Evolutionary conservation across 2,888 invertebrate genomes (phyloP).

Genomic region (Ochlodes sylvanus): DNA sequence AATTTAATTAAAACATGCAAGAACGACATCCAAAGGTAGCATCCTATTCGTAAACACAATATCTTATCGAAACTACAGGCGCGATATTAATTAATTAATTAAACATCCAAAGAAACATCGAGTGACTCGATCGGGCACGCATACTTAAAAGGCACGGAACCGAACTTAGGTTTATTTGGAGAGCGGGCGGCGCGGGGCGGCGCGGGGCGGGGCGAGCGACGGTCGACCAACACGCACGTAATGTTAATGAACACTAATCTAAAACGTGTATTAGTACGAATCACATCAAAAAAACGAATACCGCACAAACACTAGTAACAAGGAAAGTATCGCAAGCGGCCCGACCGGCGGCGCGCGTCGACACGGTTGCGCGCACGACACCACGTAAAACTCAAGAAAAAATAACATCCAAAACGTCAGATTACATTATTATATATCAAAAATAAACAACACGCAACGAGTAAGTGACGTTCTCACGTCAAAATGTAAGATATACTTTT

Average conservation of each 20-base stretch:
- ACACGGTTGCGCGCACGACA: background rate
- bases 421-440: conserved; percentile 30
- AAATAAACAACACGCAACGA: conserved; percentile 34
- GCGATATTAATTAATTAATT: background rate
- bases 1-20: conserved; percentile 18
- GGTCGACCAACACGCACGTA: conserved; percentile 16
- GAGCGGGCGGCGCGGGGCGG: too few relatives aligned
- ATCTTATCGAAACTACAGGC: background rate
- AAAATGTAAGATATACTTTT: conserved; percentile 25
- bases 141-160: background rate
- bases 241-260: conserved; percentile 22
- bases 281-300: conserved; percentile 37
- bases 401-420: conserved; percentile 31
- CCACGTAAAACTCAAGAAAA: conserved; percentile 13
- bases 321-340: conserved; percentile 25
- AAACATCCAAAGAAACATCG: background rate
- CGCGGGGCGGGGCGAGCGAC: background rate
- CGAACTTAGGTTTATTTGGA: background rate
- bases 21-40: conserved; percentile 1
- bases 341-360: too few relatives aligned
- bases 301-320: conserved; percentile 35
- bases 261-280: conserved; percentile 36
- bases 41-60: conserved; percentile 13
- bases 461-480: conserved; percentile 22
- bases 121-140: background rate